These are phyloP conservation scores for Spea bombifrons DNA, from an alignment of 2,113 vertebrate genomes.

Conservation along the genomic window DNA sequence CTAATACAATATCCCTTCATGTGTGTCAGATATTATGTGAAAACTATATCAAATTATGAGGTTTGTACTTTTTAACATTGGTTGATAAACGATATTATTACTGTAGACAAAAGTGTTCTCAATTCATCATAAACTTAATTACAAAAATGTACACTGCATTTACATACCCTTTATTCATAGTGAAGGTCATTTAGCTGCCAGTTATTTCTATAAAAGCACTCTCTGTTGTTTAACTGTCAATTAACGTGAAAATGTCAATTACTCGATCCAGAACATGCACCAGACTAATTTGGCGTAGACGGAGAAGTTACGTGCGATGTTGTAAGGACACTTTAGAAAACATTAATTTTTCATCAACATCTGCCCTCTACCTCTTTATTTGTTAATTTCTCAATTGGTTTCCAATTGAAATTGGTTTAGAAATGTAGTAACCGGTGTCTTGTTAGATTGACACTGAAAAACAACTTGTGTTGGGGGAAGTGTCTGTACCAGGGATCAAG, in stretches of 20 bases:
- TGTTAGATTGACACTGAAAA: too few relatives aligned
- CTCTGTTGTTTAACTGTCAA: constrained; percentile 33
- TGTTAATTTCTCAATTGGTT: too few relatives aligned
- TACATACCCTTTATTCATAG: constrained; percentile 16
- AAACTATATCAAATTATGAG: constrained; percentile 19
- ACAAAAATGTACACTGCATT: constrained; percentile 35
- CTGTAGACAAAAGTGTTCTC: constrained; percentile 18
- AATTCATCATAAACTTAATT: constrained; percentile 37
- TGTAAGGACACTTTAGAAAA: background rate
- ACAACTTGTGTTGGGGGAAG: too few relatives aligned
- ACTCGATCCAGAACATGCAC: constrained; percentile 32
- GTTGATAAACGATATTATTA: constrained; percentile 18
- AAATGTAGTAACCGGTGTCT: too few relatives aligned
- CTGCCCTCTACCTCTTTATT: too few relatives aligned
- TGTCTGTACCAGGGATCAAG: too few relatives aligned
- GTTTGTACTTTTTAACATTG: constrained; percentile 6
- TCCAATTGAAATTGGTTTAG: too few relatives aligned
- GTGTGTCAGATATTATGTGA: background rate
- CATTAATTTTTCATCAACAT: too few relatives aligned
- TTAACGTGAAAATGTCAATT: constrained; percentile 39
- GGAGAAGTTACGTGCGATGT: constrained; percentile 16
- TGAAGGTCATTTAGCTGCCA: constrained; percentile 37
- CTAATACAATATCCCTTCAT: background rate
- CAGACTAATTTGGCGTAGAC: constrained; percentile 24
- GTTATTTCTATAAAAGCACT: constrained; percentile 25